Percentiles rank a stretch among this genome's conserved stretches.
Conservation (phyloP, 2,797 vertebrate genomes). For the Coracias cyanogaster region DNA sequence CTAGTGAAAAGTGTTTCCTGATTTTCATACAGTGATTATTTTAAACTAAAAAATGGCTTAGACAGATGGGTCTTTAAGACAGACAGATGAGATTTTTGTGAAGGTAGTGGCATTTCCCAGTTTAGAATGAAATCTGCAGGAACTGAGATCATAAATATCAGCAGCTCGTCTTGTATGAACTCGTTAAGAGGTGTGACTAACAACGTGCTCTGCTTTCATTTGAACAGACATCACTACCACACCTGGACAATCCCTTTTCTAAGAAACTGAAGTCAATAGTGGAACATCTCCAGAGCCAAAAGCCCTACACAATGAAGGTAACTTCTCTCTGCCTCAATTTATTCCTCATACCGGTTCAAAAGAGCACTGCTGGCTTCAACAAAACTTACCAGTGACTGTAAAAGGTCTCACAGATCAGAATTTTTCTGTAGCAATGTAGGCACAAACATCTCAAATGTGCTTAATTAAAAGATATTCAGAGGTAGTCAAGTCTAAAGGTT, state of each 20-base stretch:
- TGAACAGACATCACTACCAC: conserved; percentile 85
- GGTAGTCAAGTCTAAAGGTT: not conserved
- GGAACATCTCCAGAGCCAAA: conserved; percentile 81
- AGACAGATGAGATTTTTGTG: not conserved
- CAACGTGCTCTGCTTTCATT: not conserved
- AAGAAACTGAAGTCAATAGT: conserved; percentile 87
- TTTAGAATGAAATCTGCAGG: not conserved
- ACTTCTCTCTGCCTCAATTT: not conserved
- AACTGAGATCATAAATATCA: not conserved
- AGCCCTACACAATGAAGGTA: conserved; percentile 94
- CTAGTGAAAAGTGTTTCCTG: not conserved
- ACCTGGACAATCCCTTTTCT: conserved; percentile 88
- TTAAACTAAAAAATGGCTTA: not conserved
- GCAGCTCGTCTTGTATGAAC: not conserved
- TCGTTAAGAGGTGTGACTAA: not conserved
- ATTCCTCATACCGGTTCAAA: not conserved
- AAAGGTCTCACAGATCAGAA: accelerated
- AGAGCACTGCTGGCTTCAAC: not conserved
- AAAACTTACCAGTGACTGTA: accelerated
- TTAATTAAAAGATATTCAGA: not conserved
- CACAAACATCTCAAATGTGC: not conserved
- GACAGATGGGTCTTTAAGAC: not conserved
- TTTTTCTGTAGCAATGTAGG: accelerated
- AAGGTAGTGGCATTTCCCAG: not conserved
- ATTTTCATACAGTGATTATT: not conserved